Percentiles rank a stretch among this genome's conserved stretches.
These are phyloP conservation scores for Antitype chi DNA, from an alignment of 2,888 invertebrate genomes.

Conservation along the genomic window DNA sequence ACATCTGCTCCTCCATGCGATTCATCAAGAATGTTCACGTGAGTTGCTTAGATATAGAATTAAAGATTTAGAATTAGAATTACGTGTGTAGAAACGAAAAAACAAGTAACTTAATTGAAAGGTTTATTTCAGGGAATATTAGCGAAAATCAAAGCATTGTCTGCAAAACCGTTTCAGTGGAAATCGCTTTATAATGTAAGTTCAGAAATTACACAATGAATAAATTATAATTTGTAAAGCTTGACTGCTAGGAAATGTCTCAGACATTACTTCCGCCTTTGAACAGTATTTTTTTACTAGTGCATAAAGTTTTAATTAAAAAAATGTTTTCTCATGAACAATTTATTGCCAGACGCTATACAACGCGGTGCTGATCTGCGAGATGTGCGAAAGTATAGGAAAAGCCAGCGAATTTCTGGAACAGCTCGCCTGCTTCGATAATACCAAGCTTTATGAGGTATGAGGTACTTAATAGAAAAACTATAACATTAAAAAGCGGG, in stretches of 20 bases:
- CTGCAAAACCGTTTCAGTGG: conserved; percentile 93
- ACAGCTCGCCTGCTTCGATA: conserved; percentile 86
- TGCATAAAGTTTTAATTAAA: background rate
- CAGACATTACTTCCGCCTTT: no score
- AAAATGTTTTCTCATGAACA: background rate
- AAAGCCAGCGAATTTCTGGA: conserved; percentile 88
- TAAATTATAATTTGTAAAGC: background rate
- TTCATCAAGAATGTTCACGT: conserved; percentile 92
- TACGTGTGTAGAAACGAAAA: no score
- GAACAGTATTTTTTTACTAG: no score
- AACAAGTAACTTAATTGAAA: background rate
- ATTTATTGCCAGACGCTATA: conserved; percentile 91
- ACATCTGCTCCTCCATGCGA: conserved; percentile 91
- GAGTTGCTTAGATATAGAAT: conserved; percentile 69
- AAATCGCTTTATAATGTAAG: conserved; percentile 93
- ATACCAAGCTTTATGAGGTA: conserved; percentile 89
- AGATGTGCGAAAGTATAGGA: conserved; percentile 90
- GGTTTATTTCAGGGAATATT: conserved; percentile 90
- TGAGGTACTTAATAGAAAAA: conserved; percentile 75
- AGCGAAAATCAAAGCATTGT: conserved; percentile 91
- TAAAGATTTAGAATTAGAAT: no score
- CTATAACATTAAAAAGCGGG: background rate
- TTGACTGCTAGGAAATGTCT: no score
- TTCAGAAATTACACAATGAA: conserved; percentile 27
- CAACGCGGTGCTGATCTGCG: conserved; percentile 92